phyloP scores from a whole-genome alignment of 2,888 invertebrate genomes.

The Drosophila paranaensis region DNA sequence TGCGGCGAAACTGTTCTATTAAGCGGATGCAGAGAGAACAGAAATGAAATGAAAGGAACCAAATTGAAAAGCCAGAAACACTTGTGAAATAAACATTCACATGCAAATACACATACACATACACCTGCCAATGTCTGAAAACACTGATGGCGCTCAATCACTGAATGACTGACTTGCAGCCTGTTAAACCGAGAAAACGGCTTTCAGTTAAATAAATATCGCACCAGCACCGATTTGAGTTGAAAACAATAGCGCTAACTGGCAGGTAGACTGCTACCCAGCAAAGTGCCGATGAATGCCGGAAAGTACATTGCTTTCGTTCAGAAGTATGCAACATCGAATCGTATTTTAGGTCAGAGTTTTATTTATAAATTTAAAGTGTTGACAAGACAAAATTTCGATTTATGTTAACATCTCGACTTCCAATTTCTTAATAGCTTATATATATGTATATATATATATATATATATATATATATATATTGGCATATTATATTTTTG shows the following conservation, averaged over 20 bases:
- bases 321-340: background rate
- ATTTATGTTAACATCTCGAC: too few species aligned
- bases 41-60: slow-evolving; percentile 62
- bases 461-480: too few species aligned
- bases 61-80: slow-evolving; percentile 72
- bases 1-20: slow-evolving; percentile 17
- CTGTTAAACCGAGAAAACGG: slow-evolving; percentile 59
- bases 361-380: background rate
- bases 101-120: slow-evolving; percentile 3
- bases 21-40: slow-evolving; percentile 45
- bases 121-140: slow-evolving; percentile 42
- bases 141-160: slow-evolving; percentile 58
- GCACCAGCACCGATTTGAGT: slow-evolving; percentile 66
- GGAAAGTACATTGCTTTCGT: slow-evolving; percentile 5
- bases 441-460: too few species aligned
- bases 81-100: slow-evolving; percentile 37
- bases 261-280: slow-evolving; percentile 33
- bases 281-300: slow-evolving; percentile 4
- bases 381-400: too few species aligned
- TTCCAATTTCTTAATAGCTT: background rate
- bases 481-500: too few species aligned
- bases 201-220: slow-evolving; percentile 51
- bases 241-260: slow-evolving; percentile 63
- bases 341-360: background rate
- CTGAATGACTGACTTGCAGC: slow-evolving; percentile 72